Conservation (phyloP, 1,140 invertebrate genomes). For the Lethrus apterus region DNA sequence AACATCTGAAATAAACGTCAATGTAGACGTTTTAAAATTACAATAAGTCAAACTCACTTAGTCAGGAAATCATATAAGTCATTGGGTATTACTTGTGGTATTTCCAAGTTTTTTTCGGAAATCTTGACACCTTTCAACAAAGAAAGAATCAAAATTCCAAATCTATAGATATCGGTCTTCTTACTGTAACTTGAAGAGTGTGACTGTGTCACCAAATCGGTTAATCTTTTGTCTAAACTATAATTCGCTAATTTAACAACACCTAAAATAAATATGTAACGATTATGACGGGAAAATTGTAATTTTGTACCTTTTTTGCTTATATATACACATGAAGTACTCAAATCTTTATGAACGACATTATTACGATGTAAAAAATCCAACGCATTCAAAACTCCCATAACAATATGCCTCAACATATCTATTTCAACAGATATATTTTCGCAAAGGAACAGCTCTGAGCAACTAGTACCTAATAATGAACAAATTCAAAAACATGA, state of each 20-base stretch:
- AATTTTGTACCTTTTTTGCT: neutral
- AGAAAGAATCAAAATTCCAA: conserved; percentile 55
- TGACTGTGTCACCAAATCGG: conserved; percentile 44
- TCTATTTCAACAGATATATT: conserved; percentile 51
- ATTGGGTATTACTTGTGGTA: conserved; percentile 45
- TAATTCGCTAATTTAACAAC: conserved; percentile 59
- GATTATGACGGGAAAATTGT: neutral
- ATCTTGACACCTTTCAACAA: conserved; percentile 47
- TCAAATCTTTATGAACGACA: conserved; percentile 68
- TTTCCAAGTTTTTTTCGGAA: conserved; percentile 44
- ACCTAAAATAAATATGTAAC: conserved; percentile 29
- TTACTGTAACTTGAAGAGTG: conserved; percentile 53
- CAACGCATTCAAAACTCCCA: conserved; percentile 58
- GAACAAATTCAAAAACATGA: conserved; percentile 11
- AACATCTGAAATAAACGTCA: conserved; percentile 46
- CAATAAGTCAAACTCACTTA: conserved; percentile 44
- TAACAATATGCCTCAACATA: conserved; percentile 54
- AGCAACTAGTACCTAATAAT: conserved; percentile 41
- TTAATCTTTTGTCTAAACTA: conserved; percentile 59
- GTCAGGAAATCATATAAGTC: conserved; percentile 65
- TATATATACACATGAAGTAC: conserved; percentile 55
- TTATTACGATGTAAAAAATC: conserved; percentile 69
- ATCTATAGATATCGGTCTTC: conserved; percentile 63
- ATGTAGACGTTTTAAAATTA: conserved; percentile 4
- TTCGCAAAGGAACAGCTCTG: conserved; percentile 48